phyloP scores from a whole-genome alignment of 2,888 invertebrate species.

The Acleris holmiana region DNA sequence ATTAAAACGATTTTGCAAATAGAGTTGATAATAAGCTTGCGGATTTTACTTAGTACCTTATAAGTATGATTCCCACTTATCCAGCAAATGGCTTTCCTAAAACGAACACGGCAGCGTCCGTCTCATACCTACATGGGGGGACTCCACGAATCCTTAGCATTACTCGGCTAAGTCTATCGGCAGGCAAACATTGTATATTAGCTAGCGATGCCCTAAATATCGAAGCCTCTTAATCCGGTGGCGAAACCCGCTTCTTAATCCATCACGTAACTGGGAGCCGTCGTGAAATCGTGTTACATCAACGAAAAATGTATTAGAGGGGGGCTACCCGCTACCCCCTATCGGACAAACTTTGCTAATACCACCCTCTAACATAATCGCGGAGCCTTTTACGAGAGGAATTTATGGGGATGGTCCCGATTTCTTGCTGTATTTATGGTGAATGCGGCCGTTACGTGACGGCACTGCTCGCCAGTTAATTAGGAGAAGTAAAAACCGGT shows the following conservation, averaged over 20 bases:
- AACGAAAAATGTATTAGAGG: slow-evolving; percentile 85
- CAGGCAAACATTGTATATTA: slow-evolving; percentile 80
- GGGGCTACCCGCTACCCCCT: slow-evolving; percentile 58
- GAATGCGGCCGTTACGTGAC: slow-evolving; percentile 77
- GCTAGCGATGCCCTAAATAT: slow-evolving; percentile 78
- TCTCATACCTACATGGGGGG: slow-evolving; percentile 38
- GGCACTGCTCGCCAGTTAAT: slow-evolving; percentile 72
- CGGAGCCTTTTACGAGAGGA: slow-evolving; percentile 84
- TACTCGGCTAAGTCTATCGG: slow-evolving; percentile 73
- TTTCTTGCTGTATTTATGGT: slow-evolving; percentile 82
- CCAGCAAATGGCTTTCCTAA: slow-evolving; percentile 37
- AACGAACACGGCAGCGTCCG: slow-evolving; percentile 34
- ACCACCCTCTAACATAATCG: slow-evolving; percentile 85
- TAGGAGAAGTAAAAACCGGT: slow-evolving; percentile 68
- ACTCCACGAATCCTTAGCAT: slow-evolving; percentile 51
- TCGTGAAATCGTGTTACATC: slow-evolving; percentile 85
- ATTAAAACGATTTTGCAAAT: too few species aligned
- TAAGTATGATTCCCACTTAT: not conserved
- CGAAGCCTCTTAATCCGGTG: slow-evolving; percentile 78
- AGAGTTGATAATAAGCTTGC: too few species aligned
- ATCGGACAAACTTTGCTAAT: slow-evolving; percentile 85
- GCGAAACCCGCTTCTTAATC: slow-evolving; percentile 81
- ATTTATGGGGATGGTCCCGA: slow-evolving; percentile 84
- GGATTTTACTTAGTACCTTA: not conserved
- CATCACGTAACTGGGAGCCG: slow-evolving; percentile 84